Percentiles rank a stretch among this genome's conserved stretches.
Evolutionary conservation across 2,797 vertebrate genomes (phyloP).

Genomic region (Trachops cirrhosus): DNA sequence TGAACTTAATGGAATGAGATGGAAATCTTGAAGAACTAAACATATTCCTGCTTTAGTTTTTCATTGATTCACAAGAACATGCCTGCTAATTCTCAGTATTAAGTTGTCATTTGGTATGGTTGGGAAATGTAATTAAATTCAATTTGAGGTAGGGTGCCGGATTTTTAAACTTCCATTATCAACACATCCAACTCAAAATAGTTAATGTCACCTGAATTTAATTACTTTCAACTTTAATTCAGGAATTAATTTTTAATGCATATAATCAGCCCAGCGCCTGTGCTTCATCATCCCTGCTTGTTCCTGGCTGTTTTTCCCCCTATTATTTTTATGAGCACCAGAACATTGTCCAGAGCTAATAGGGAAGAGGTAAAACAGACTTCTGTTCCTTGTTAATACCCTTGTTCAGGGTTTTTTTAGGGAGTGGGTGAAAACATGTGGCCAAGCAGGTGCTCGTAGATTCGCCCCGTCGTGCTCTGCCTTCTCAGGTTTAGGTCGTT

Average conservation of each 20-base stretch:
- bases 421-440: background rate
- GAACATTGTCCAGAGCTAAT: background rate
- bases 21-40: background rate
- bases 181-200: background rate
- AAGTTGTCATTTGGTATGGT: background rate
- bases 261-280: background rate
- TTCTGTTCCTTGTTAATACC: conserved; percentile 20
- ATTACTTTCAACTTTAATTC: conserved; percentile 41
- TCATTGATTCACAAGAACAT: background rate
- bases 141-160: background rate
- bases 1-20: background rate
- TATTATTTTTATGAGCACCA: background rate
- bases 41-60: background rate
- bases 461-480: background rate
- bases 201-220: conserved; percentile 28
- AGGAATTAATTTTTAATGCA: background rate
- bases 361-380: conserved; percentile 23
- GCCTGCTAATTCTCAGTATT: background rate
- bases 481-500: background rate
- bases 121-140: conserved; percentile 41
- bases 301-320: background rate
- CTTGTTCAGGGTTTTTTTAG: conserved; percentile 1
- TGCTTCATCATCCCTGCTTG: background rate
- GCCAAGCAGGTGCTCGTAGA: background rate
- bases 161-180: background rate